A percentile compares a stretch with the other conserved stretches of the same genome.
Conservation (phyloP, 2,113 vertebrate species). For the Oreochromis tanganicae region DNA sequence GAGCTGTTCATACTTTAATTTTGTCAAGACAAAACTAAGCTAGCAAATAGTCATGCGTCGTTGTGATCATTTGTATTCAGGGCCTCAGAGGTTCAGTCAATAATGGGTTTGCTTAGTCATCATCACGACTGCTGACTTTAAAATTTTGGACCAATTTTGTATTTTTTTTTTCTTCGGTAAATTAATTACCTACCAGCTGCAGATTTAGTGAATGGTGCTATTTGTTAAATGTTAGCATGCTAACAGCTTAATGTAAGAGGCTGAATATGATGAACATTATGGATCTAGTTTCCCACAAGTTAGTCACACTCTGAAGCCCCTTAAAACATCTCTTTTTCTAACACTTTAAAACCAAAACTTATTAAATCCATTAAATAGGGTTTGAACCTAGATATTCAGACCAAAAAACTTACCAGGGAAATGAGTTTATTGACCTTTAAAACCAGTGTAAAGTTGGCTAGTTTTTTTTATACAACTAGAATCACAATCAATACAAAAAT, state of each 20-base stretch:
- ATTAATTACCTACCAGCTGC: background rate
- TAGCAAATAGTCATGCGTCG: background rate
- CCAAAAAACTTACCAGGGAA: background rate
- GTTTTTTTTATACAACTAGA: background rate
- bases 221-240: background rate
- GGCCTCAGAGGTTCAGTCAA: background rate
- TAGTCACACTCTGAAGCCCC: fast-evolving
- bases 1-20: background rate
- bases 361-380: background rate
- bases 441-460: background rate
- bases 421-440: background rate
- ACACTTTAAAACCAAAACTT: background rate
- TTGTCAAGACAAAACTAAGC: background rate
- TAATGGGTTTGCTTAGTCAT: background rate
- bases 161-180: background rate
- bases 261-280: background rate
- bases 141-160: background rate
- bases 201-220: background rate
- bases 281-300: background rate
- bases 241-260: background rate
- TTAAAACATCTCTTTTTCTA: background rate
- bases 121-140: background rate
- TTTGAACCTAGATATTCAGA: background rate
- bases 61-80: background rate
- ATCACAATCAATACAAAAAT: background rate